These are phyloP conservation scores for Hyppa rectilinea DNA, from an alignment of 2,888 invertebrate species.

Conservation along the genomic window DNA sequence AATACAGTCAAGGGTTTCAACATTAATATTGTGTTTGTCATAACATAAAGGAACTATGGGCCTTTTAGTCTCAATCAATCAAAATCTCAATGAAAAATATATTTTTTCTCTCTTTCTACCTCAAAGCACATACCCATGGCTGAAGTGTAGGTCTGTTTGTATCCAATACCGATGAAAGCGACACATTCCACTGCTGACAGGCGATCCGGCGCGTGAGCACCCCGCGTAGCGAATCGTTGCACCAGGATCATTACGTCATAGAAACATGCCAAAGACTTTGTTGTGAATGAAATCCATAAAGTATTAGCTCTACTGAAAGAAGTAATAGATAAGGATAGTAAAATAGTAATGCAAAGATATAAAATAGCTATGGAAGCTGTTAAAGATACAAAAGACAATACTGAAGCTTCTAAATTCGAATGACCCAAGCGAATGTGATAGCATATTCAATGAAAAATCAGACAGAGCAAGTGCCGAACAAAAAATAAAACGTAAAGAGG, in stretches of 20 bases:
- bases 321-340: neutral
- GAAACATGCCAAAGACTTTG: conserved; percentile 23
- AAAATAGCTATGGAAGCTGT: neutral
- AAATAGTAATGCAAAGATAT: accelerated
- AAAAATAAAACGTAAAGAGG: too few relatives aligned
- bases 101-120: too few relatives aligned
- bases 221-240: conserved; percentile 37
- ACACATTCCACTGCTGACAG: conserved; percentile 36
- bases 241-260: conserved; percentile 54
- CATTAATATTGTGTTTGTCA: too few relatives aligned
- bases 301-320: neutral
- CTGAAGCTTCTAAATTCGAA: neutral
- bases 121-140: neutral
- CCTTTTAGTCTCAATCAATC: too few relatives aligned
- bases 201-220: conserved; percentile 50
- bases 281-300: conserved; percentile 23
- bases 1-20: too few relatives aligned
- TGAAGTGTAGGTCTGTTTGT: neutral
- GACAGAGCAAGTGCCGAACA: too few relatives aligned
- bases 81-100: too few relatives aligned
- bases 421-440: neutral
- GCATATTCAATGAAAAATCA: too few relatives aligned
- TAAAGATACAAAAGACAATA: too few relatives aligned
- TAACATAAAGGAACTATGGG: too few relatives aligned
- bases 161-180: conserved; percentile 26